Evolutionary conservation across 2,888 invertebrate genomes (phyloP).

Genomic region (Ectemnius continuus): DNA sequence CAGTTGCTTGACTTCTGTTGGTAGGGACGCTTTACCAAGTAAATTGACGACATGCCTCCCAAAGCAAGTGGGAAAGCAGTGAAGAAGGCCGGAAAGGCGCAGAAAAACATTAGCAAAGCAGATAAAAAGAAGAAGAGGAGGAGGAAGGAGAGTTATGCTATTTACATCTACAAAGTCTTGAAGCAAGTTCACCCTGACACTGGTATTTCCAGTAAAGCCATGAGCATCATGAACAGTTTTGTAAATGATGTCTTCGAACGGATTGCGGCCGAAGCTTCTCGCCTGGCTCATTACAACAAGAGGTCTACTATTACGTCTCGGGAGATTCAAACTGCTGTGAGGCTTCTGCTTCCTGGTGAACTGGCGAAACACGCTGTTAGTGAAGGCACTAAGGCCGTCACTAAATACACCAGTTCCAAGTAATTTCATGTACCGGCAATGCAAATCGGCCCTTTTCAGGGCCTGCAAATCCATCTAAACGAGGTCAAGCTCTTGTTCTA

Average conservation of each 20-base stretch:
- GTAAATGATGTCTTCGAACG: constrained; percentile 1
- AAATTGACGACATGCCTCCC: neutral
- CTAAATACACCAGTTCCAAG: neutral
- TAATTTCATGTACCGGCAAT: neutral
- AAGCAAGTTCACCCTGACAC: constrained; percentile 15
- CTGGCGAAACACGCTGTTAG: neutral
- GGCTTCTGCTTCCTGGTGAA: constrained; percentile 6
- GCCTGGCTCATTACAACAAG: constrained; percentile 15
- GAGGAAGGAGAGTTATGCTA: constrained; percentile 17
- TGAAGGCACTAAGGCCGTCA: constrained; percentile 4
- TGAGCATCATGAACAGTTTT: constrained; percentile 10
- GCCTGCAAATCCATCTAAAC: neutral
- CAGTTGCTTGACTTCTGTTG: neutral
- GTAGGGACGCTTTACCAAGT: neutral
- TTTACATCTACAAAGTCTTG: constrained; percentile 4
- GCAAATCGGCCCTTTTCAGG: neutral
- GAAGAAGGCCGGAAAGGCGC: constrained; percentile 13
- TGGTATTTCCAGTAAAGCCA: constrained; percentile 14
- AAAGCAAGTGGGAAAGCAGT: constrained; percentile 16
- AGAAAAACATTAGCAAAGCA: constrained; percentile 12
- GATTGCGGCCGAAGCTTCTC: constrained; percentile 9
- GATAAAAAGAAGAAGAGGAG: constrained; percentile 15
- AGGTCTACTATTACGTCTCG: constrained; percentile 11
- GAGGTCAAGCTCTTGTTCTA: neutral
- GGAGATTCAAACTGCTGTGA: constrained; percentile 1